Conservation (phyloP, 2,888 invertebrate species). For the Punctoribates punctum region DNA sequence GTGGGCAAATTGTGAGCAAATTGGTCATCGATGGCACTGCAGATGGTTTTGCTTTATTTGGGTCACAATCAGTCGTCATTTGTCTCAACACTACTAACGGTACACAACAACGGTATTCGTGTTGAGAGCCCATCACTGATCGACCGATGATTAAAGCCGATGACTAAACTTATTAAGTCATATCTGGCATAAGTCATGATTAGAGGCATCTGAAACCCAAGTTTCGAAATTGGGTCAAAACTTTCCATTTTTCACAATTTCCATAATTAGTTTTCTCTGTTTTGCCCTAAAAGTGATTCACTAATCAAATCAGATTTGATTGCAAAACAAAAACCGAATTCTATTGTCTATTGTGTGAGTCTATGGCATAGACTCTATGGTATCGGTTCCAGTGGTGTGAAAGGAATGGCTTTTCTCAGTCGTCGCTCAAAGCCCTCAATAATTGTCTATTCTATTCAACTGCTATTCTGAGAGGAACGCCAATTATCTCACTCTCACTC, state of each 20-base stretch:
- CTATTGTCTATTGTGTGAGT: no score
- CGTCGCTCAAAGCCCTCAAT: not conserved
- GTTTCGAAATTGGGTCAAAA: slow-evolving; percentile 10
- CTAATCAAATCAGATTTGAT: not conserved
- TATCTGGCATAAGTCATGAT: not conserved
- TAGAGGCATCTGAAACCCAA: not conserved
- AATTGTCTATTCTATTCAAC: not conserved
- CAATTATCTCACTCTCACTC: slow-evolving; percentile 16
- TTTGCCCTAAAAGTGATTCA: not conserved
- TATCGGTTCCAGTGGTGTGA: no score
- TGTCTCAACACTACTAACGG: slow-evolving; percentile 23
- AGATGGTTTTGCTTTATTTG: slow-evolving; percentile 30
- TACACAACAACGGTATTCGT: not conserved
- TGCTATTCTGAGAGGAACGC: not conserved
- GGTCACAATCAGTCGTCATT: slow-evolving; percentile 3
- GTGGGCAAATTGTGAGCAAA: not conserved
- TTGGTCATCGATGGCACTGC: slow-evolving; percentile 10
- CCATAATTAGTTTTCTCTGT: slow-evolving; percentile 13
- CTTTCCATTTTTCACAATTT: not conserved
- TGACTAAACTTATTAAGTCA: slow-evolving; percentile 27
- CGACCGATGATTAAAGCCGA: slow-evolving; percentile 9
- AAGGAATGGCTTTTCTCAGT: not conserved
- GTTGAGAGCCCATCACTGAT: slow-evolving; percentile 33
- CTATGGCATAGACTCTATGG: no score
- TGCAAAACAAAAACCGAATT: not conserved